Conservation (phyloP, 2,113 vertebrate species). For the Scomber japonicus region DNA sequence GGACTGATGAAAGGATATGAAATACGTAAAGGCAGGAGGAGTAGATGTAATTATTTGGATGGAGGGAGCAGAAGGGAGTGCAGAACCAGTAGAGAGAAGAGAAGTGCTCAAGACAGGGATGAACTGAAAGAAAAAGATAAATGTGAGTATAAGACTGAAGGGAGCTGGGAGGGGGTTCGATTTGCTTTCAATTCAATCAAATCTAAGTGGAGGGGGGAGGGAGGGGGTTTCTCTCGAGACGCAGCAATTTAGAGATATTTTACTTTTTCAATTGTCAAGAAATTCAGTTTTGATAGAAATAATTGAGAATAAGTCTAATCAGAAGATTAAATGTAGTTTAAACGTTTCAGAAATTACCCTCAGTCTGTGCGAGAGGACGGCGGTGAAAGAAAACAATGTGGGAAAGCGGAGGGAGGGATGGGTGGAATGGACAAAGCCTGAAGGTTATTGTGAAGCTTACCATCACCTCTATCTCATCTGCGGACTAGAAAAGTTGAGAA, state of each 20-base stretch:
- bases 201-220: not conserved
- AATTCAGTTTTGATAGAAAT: constrained; percentile 32
- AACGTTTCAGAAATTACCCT: not conserved
- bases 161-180: not conserved
- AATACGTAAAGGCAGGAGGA: not conserved
- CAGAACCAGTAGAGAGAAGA: not conserved
- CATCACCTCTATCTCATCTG: constrained; percentile 67
- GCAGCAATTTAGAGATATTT: constrained; percentile 33
- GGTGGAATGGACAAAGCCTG: not conserved
- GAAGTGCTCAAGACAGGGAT: not conserved
- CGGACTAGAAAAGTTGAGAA: constrained; percentile 49
- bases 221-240: not conserved
- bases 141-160: not conserved
- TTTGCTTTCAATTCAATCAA: constrained; percentile 27
- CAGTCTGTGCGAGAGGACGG: constrained; percentile 12
- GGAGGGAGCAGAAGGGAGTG: not conserved
- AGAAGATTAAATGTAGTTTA: not conserved
- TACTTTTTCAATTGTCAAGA: constrained; percentile 9
- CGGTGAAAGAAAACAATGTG: not conserved
- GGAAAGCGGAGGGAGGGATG: not conserved
- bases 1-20: too few relatives aligned
- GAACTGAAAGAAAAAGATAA: not conserved
- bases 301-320: constrained; percentile 30
- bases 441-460: constrained; percentile 60
- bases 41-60: not conserved